These are phyloP conservation scores for Spizaetus ornatus DNA, from an alignment of 2,113 vertebrate species.

Conservation along the genomic window DNA sequence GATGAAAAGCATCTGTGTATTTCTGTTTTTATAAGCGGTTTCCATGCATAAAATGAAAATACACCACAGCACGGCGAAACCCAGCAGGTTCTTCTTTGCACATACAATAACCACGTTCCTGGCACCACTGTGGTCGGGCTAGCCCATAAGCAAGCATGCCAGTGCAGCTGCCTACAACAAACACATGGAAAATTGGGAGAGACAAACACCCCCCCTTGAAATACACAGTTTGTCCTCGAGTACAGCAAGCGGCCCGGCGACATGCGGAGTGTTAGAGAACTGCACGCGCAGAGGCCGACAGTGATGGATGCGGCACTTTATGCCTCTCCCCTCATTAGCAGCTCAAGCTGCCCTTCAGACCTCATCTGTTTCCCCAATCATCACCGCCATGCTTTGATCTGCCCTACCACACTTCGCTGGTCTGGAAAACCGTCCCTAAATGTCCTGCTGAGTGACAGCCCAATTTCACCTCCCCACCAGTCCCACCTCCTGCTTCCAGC, in stretches of 20 bases:
- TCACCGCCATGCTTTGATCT: not conserved
- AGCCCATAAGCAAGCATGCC: not conserved
- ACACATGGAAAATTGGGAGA: not conserved
- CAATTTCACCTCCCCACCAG: not conserved
- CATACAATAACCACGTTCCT: not conserved
- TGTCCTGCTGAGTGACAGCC: not conserved
- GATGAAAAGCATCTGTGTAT: not conserved
- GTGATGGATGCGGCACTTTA: not conserved
- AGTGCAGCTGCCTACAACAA: not conserved
- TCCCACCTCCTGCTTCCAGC: not conserved
- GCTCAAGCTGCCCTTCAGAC: not conserved
- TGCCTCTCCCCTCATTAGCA: not conserved
- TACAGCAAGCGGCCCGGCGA: not conserved
- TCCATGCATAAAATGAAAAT: not conserved
- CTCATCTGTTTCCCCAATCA: not conserved
- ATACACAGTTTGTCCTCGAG: not conserved
- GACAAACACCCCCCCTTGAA: not conserved
- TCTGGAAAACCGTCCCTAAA: not conserved
- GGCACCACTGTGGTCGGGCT: fast-evolving
- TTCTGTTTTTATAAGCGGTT: not conserved
- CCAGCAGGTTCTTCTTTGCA: not conserved
- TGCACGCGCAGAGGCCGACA: not conserved
- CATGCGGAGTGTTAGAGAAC: not conserved
- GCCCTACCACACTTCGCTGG: not conserved
- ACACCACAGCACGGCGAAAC: not conserved